Conservation (phyloP, 2,888 invertebrate species). For the Tetheella fluctuosa region DNA sequence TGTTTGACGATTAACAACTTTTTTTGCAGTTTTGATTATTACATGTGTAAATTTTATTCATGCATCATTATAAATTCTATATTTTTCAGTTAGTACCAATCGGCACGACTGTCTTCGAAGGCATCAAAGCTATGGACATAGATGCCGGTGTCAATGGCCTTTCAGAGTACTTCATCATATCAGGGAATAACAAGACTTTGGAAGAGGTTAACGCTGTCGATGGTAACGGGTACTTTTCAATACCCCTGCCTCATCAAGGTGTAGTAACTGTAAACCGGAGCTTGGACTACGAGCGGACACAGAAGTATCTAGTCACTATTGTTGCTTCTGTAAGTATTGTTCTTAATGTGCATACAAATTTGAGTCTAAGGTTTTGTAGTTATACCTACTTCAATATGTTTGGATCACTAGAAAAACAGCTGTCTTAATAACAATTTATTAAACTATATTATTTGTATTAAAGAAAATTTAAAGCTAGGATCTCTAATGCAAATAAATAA, state of each 20-base stretch:
- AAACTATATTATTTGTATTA: too few relatives aligned
- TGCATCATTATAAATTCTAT: too few relatives aligned
- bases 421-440: too few relatives aligned
- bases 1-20: too few relatives aligned
- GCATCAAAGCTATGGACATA: conserved; percentile 90
- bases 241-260: conserved; percentile 94
- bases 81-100: conserved; percentile 91
- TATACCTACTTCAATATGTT: too few relatives aligned
- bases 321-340: conserved; percentile 92
- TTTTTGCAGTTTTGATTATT: too few relatives aligned
- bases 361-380: not conserved
- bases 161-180: conserved; percentile 93
- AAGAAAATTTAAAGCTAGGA: too few relatives aligned
- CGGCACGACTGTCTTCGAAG: conserved; percentile 93
- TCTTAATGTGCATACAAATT: not conserved
- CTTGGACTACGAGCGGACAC: conserved; percentile 94
- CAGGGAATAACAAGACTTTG: conserved; percentile 81
- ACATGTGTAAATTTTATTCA: too few relatives aligned
- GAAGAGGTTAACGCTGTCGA: conserved; percentile 86
- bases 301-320: conserved; percentile 94
- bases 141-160: conserved; percentile 95
- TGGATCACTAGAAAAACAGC: too few relatives aligned
- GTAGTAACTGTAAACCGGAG: conserved; percentile 93
- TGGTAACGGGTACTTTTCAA: conserved; percentile 92
- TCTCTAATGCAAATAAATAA: too few relatives aligned